Evolutionary conservation across 2,797 vertebrate species (phyloP).

Genomic region (Sparus aurata): DNA sequence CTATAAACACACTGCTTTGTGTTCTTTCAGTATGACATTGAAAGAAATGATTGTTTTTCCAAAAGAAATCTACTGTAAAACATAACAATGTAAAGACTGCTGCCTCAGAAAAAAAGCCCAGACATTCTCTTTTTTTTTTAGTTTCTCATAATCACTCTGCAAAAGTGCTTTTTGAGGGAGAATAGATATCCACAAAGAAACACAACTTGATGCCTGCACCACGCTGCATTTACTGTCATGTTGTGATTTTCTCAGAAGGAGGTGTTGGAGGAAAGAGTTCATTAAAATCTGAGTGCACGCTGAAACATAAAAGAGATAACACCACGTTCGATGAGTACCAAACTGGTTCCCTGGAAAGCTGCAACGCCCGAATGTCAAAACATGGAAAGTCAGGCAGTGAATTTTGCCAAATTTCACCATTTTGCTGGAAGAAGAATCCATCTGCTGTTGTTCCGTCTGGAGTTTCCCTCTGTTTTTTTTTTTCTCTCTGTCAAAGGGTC

Average conservation of each 20-base stretch:
- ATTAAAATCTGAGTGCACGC: constrained; percentile 26
- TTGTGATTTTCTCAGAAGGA: constrained; percentile 25
- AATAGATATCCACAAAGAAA: not conserved
- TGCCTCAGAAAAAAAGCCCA: not conserved
- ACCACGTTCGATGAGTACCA: constrained; percentile 8
- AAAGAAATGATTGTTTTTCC: not conserved
- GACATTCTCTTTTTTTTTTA: not conserved
- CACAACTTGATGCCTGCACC: not conserved
- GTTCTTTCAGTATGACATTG: not conserved
- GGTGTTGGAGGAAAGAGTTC: constrained; percentile 3
- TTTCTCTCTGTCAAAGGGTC: too few species aligned
- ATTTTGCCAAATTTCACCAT: not conserved
- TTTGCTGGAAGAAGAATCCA: not conserved
- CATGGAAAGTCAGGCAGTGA: not conserved
- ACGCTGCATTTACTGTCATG: constrained; percentile 15
- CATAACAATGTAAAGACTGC: not conserved
- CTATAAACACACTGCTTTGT: not conserved
- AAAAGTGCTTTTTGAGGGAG: not conserved
- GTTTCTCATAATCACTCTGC: constrained; percentile 18
- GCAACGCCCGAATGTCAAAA: constrained; percentile 6
- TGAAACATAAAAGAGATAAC: constrained; percentile 19
- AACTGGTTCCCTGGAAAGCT: not conserved
- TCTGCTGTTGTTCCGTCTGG: not conserved
- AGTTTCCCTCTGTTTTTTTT: not conserved
- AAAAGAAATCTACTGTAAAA: not conserved